phyloP scores from a whole-genome alignment of 2,113 vertebrate genomes.

The Okapia johnstoni region DNA sequence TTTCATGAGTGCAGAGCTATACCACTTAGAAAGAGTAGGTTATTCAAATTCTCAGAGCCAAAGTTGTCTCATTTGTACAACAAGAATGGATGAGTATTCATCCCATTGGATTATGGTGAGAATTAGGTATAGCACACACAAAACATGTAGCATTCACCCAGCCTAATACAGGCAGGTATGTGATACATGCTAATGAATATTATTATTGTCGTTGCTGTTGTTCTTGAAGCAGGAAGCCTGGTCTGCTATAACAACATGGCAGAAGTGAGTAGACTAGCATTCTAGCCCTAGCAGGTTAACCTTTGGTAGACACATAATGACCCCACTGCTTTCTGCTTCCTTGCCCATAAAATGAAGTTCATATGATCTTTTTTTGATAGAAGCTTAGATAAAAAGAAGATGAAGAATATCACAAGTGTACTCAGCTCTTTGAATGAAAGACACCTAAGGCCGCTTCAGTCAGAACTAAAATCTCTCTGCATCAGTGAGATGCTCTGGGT shows the following conservation, averaged over 20 bases:
- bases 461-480: not conserved
- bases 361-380: not conserved
- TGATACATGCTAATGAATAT: not conserved
- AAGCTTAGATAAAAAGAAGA: not conserved
- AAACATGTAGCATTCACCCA: not conserved
- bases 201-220: no score
- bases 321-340: not conserved
- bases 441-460: not conserved
- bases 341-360: not conserved
- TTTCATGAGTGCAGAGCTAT: not conserved
- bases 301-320: not conserved
- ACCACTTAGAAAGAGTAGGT: not conserved
- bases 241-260: not conserved
- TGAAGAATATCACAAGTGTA: not conserved
- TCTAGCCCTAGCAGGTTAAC: not conserved
- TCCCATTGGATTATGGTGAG: not conserved
- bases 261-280: not conserved
- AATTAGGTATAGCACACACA: not conserved
- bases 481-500: not conserved
- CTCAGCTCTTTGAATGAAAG: not conserved
- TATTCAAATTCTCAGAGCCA: not conserved
- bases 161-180: not conserved
- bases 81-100: not conserved
- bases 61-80: not conserved
- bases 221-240: not conserved